Evolutionary conservation across 2,797 vertebrate genomes (phyloP), one percentile per base, ranked within the genome.

Genomic region (Botia kubotai): DNA sequence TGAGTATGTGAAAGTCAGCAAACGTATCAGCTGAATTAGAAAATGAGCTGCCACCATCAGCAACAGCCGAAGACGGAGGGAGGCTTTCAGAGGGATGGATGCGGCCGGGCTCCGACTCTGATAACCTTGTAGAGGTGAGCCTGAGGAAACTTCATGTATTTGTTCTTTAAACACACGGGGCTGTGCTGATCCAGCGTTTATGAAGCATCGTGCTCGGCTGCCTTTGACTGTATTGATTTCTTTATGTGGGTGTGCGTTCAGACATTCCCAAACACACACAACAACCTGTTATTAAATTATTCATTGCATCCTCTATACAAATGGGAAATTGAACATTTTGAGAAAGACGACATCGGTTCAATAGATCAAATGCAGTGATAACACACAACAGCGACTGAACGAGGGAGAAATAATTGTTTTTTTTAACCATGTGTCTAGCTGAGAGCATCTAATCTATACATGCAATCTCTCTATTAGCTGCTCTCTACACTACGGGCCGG

Each of bases 201-300:
- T 62, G 46, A 6, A 2, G 19, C 78, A 33, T 73, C 23, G 60
- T 69, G 23, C 67, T 29, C 19, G 16, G 48, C 73, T 26, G 6
- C 6, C 2, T 83, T 80, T 80, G 73, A 85, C 77, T 83, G 63
- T 77, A 85, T 85, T 73, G 84, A 82, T 83, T 82, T 80, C 69
- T 76, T 85, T 81, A 80, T 52, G 43, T 43, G 14, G 33, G 13
- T 36, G 66, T 58, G 72, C 76, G 66, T 77, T 39, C 16, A 12
- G 23, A 6, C 55, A 21, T 58, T 74, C 21, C 13, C 43, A 70
- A 19, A 67, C 52, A 60, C 55, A 65, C 57, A 33, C 80, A 81
- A 82, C 66, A 70, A 75, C 72, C 63, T 75, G 77, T 79, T 69
- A 62, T 78, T 74, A 79, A 67, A 74, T 80, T 68, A 80, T 80